Percentiles rank a stretch among this genome's conserved stretches.
Evolutionary conservation across 2,797 vertebrate species (phyloP).

Genomic region (Micropoecilia bifurca): DNA sequence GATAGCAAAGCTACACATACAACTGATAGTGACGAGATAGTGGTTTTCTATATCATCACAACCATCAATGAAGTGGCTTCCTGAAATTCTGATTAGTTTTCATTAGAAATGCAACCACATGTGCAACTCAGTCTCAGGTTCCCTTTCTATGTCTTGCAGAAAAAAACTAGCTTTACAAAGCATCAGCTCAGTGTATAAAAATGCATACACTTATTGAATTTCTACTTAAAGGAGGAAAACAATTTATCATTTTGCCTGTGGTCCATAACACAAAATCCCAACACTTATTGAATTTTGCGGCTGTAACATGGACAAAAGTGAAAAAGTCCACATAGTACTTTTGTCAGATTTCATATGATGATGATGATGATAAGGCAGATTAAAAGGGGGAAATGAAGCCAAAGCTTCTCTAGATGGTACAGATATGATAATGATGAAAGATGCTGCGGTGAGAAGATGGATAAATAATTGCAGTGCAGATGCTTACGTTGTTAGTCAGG

Average conservation of each 20-base stretch:
- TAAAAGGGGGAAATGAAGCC: constrained; percentile 19
- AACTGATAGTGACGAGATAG: constrained; percentile 15
- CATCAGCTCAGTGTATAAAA: neutral
- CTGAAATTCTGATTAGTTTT: neutral
- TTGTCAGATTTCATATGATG: neutral
- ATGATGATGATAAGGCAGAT: neutral
- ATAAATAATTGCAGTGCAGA: neutral
- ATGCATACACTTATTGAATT: neutral
- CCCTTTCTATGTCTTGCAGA: neutral
- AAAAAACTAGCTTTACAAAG: neutral
- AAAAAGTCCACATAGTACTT: neutral
- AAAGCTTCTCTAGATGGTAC: constrained; percentile 13
- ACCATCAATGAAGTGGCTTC: constrained; percentile 27
- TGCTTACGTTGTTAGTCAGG: neutral
- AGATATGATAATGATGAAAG: constrained; percentile 11
- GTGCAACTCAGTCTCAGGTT: neutral
- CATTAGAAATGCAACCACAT: neutral
- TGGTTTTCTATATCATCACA: constrained; percentile 39
- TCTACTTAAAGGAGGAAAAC: neutral
- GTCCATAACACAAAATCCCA: neutral
- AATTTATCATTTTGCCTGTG: neutral
- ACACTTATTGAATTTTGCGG: neutral
- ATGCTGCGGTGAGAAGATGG: neutral
- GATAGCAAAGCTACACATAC: constrained; percentile 6
- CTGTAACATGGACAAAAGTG: neutral